phyloP scores from a whole-genome alignment of 2,113 vertebrate species.

The Hydropotes inermis region DNA sequence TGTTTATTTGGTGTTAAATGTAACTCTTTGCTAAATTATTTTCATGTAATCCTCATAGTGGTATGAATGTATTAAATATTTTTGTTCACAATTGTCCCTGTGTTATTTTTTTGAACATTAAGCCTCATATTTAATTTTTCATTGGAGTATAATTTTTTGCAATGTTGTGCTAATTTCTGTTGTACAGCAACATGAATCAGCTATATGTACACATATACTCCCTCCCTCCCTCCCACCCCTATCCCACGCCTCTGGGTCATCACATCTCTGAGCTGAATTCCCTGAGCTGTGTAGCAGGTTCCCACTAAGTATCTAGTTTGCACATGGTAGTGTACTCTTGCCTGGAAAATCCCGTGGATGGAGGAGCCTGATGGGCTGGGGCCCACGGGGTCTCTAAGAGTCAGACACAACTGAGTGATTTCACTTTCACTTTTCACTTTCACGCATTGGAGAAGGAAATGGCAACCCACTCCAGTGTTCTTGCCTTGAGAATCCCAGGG shows the following conservation, averaged over 20 bases:
- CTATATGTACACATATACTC: not conserved
- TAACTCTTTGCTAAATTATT: not conserved
- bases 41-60: not conserved
- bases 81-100: not conserved
- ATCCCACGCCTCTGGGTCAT: not conserved
- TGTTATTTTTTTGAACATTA: not conserved
- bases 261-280: not conserved
- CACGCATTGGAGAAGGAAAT: too few species aligned
- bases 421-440: too few species aligned
- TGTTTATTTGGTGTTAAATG: not conserved
- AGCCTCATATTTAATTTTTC: not conserved
- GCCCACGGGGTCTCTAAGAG: too few species aligned
- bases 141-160: not conserved
- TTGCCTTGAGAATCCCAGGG: too few species aligned
- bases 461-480: too few species aligned
- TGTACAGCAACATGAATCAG: not conserved
- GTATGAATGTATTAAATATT: not conserved
- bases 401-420: too few species aligned
- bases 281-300: not conserved
- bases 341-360: too few species aligned
- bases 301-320: not conserved
- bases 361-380: too few species aligned
- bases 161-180: not conserved
- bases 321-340: not conserved
- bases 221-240: not conserved